These are phyloP conservation scores for Hydroisotoma schaefferi DNA, from an alignment of 2,888 invertebrate genomes.

Conservation along the genomic window DNA sequence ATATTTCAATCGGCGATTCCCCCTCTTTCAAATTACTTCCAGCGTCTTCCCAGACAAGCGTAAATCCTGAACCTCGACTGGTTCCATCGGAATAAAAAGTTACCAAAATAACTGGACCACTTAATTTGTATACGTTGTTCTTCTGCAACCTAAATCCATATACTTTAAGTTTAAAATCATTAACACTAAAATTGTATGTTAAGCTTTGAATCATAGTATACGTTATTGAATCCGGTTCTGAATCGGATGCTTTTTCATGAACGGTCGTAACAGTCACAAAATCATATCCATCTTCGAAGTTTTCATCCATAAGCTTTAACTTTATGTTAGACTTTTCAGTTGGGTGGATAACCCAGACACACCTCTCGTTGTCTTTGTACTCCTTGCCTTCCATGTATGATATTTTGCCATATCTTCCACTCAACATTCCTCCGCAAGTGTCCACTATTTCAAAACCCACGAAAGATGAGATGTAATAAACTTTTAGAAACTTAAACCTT, in stretches of 20 bases:
- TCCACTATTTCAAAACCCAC: conserved; percentile 6
- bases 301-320: conserved; percentile 11
- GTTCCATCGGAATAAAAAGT: conserved; percentile 28
- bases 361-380: conserved; percentile 22
- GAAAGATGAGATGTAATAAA: no score
- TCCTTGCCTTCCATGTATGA: conserved; percentile 5
- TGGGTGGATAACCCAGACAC: conserved; percentile 17
- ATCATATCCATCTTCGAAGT: conserved; percentile 22
- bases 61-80: conserved; percentile 27
- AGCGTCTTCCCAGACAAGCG: conserved; percentile 19
- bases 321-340: conserved; percentile 10
- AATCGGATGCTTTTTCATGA: neutral
- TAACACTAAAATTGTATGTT: no score
- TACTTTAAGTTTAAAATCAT: no score
- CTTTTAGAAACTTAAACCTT: no score
- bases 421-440: conserved; percentile 16
- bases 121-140: neutral
- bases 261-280: conserved; percentile 6
- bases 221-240: neutral
- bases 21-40: neutral
- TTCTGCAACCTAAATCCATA: neutral
- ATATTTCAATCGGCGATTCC: neutral
- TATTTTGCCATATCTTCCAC: conserved; percentile 18
- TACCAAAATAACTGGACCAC: conserved; percentile 8
- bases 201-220: neutral